A percentile compares a stretch with the other conserved stretches of the same genome.
These are phyloP conservation scores for Catostomus latipinnis DNA, from an alignment of 2,797 vertebrate genomes.

Conservation along the genomic window DNA sequence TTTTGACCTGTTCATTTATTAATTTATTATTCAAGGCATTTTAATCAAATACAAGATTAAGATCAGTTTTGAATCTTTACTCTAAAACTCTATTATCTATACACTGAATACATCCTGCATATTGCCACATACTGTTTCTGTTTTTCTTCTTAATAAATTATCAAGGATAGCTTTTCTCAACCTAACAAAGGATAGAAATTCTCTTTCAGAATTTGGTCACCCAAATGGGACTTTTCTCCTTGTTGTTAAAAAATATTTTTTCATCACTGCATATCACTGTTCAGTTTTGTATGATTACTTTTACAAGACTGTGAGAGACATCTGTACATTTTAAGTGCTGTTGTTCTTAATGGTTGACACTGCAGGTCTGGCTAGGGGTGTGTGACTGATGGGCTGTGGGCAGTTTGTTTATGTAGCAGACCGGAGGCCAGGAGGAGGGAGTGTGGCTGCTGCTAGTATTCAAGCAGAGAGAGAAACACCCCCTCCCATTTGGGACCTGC, in stretches of 20 bases:
- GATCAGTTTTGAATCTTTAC: too few species aligned
- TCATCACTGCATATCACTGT: conserved; percentile 8
- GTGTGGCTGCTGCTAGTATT: neutral
- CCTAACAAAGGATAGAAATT: neutral
- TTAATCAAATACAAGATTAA: too few species aligned
- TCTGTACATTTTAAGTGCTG: conserved; percentile 20
- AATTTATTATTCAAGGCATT: too few species aligned
- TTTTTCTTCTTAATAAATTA: neutral
- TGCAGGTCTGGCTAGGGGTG: neutral
- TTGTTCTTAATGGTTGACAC: conserved; percentile 27
- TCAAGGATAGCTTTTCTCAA: neutral
- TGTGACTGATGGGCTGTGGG: conserved; percentile 33
- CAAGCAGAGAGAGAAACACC: conserved; percentile 15
- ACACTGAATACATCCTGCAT: neutral
- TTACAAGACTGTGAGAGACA: neutral
- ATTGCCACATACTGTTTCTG: neutral
- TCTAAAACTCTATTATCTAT: neutral
- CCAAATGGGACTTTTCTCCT: neutral
- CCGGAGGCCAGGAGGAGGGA: conserved; percentile 34
- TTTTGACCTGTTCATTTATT: too few species aligned
- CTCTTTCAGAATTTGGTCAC: conserved; percentile 9
- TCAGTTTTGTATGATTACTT: neutral
- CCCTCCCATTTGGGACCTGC: conserved; percentile 26
- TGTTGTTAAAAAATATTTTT: conserved; percentile 1
- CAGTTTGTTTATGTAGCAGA: conserved; percentile 55